These are phyloP conservation scores for Poeciliopsis infans DNA, from an alignment of 2,797 vertebrate species.

Conservation along the genomic window DNA sequence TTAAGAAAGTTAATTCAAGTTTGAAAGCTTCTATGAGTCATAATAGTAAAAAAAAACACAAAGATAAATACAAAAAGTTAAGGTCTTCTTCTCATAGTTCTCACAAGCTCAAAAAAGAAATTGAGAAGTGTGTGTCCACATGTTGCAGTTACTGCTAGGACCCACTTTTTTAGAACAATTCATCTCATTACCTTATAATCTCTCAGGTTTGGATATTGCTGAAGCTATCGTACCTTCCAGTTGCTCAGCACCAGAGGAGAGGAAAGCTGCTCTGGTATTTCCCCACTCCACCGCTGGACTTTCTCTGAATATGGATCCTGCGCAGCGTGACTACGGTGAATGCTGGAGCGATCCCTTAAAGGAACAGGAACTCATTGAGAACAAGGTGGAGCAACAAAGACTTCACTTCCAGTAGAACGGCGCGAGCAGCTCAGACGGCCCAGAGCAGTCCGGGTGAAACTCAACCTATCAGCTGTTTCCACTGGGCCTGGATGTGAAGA, in stretches of 20 bases:
- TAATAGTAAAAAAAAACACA: background rate
- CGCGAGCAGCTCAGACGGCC: background rate
- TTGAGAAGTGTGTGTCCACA: constrained; percentile 13
- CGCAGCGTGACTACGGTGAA: constrained; percentile 55
- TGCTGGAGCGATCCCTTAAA: constrained; percentile 71
- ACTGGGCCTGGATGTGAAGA: background rate
- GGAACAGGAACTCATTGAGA: constrained; percentile 64
- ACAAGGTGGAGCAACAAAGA: constrained; percentile 64
- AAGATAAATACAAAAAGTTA: background rate
- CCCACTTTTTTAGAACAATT: background rate
- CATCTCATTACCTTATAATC: background rate
- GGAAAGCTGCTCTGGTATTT: constrained; percentile 60
- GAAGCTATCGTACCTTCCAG: constrained; percentile 55
- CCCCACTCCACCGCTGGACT: constrained; percentile 69
- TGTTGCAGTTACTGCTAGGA: background rate
- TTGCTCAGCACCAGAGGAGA: constrained; percentile 46
- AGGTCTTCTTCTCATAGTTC: background rate
- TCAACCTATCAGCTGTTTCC: background rate
- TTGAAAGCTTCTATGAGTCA: background rate
- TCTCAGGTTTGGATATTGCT: constrained; percentile 14
- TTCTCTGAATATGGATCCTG: constrained; percentile 71
- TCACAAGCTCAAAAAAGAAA: constrained; percentile 28
- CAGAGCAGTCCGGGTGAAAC: background rate
- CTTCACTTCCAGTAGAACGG: background rate
- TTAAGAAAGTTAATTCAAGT: background rate